Evolutionary conservation across 1,140 invertebrate genomes (phyloP).

Genomic region (Musca vetustissima): DNA sequence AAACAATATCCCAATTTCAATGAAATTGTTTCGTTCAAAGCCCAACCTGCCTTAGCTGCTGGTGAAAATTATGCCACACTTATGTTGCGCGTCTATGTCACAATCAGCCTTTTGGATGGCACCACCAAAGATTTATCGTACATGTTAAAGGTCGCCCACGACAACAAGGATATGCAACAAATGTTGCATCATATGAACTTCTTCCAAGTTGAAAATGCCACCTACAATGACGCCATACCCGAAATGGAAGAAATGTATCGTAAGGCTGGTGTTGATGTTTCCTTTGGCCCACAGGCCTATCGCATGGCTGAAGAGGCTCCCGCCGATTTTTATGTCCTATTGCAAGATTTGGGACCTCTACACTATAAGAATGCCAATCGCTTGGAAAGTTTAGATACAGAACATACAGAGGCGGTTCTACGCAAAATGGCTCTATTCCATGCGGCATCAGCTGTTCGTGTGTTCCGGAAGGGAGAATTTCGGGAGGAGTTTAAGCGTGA

Average conservation of each 20-base stretch:
- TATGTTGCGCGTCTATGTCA: conserved; percentile 42
- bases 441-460: conserved; percentile 45
- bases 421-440: conserved; percentile 62
- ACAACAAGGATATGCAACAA: conserved; percentile 37
- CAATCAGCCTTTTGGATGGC: conserved; percentile 39
- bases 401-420: conserved; percentile 57
- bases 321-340: conserved; percentile 41
- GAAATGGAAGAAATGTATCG: conserved; percentile 40
- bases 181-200: conserved; percentile 39
- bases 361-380: conserved; percentile 62
- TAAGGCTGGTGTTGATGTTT: conserved; percentile 37
- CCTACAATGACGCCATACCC: conserved; percentile 39
- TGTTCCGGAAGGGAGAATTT: conserved; percentile 35
- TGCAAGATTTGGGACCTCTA: conserved; percentile 58
- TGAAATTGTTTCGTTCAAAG: conserved; percentile 38
- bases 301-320: conserved; percentile 31
- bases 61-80: conserved; percentile 48
- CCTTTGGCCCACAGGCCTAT: conserved; percentile 37
- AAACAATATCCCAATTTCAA: conserved; percentile 43
- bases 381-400: conserved; percentile 57
- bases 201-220: conserved; percentile 38
- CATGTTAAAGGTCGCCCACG: conserved; percentile 47
- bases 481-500: conserved; percentile 8
- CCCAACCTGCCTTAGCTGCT: conserved; percentile 34
- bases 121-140: conserved; percentile 32